phyloP scores from a whole-genome alignment of 30 jellyfish, hydroid and myxozoan genomes.

The Mastigias papua region DNA sequence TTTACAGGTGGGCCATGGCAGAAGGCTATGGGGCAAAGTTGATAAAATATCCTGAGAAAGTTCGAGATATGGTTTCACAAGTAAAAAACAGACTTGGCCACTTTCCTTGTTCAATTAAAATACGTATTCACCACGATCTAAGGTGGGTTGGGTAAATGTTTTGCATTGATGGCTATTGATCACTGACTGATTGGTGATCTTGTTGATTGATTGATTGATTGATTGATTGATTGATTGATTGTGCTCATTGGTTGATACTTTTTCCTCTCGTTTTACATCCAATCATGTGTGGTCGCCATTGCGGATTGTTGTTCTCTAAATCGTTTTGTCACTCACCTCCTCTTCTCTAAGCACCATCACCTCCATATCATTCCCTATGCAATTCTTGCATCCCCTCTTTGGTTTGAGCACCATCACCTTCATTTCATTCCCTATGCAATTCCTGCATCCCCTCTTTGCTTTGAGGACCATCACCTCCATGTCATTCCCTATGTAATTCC shows the following conservation, averaged over 20 bases:
- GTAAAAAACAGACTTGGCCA: slow-evolving; percentile 79
- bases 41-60: slow-evolving; percentile 80
- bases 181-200: not conserved
- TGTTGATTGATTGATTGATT: not conserved
- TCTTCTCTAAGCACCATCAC: no score
- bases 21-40: slow-evolving; percentile 95
- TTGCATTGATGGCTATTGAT: not conserved
- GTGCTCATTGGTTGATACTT: slow-evolving; percentile 1
- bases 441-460: no score
- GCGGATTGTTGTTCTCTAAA: no score
- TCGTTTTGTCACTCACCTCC: no score
- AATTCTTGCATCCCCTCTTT: no score
- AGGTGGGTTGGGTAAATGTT: slow-evolving; percentile 47
- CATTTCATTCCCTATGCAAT: no score
- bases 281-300: no score
- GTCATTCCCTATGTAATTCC: no score
- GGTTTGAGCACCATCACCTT: no score
- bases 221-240: not conserved
- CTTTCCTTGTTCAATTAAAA: slow-evolving; percentile 88
- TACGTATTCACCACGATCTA: slow-evolving; percentile 88
- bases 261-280: no score
- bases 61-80: slow-evolving; percentile 83
- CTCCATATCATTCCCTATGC: no score
- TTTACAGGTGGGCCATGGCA: slow-evolving; percentile 96
- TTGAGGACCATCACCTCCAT: no score